Evolutionary conservation across 2,888 invertebrate species (phyloP).

Genomic region (Aphrophora alni): DNA sequence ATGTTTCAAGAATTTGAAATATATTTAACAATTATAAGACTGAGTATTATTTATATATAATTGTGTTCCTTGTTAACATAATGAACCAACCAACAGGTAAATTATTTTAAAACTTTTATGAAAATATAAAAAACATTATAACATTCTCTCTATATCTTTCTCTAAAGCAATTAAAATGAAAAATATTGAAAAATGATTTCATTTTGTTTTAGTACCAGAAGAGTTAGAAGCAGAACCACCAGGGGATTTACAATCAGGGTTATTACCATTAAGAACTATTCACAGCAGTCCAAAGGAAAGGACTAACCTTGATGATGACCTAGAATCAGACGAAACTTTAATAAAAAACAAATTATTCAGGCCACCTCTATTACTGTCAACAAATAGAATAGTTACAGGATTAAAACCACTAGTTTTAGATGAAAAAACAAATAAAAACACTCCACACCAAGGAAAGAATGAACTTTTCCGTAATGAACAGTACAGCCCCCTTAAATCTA

Average conservation of each 20-base stretch:
- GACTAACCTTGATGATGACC: constrained; percentile 23
- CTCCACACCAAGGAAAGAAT: neutral
- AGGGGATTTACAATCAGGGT: constrained; percentile 58
- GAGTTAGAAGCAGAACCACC: constrained; percentile 56
- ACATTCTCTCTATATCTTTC: too few relatives aligned
- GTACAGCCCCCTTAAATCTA: neutral
- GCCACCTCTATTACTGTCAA: neutral
- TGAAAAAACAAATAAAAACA: neutral
- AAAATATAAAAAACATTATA: too few relatives aligned
- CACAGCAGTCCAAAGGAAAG: constrained; percentile 47
- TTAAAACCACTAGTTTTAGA: neutral
- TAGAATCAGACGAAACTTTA: neutral
- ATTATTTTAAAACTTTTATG: too few relatives aligned
- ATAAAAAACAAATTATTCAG: neutral
- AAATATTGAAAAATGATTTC: too few relatives aligned
- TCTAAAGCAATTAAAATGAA: too few relatives aligned
- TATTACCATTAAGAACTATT: constrained; percentile 38
- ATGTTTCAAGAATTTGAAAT: too few relatives aligned
- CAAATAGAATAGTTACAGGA: neutral
- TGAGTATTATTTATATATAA: too few relatives aligned
- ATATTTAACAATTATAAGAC: too few relatives aligned
- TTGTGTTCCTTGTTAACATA: too few relatives aligned
- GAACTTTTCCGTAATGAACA: neutral
- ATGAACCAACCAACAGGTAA: too few relatives aligned
- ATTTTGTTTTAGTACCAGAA: constrained; percentile 59